These are phyloP conservation scores for Passer domesticus DNA, from an alignment of 2,113 vertebrate species.

Conservation along the genomic window DNA sequence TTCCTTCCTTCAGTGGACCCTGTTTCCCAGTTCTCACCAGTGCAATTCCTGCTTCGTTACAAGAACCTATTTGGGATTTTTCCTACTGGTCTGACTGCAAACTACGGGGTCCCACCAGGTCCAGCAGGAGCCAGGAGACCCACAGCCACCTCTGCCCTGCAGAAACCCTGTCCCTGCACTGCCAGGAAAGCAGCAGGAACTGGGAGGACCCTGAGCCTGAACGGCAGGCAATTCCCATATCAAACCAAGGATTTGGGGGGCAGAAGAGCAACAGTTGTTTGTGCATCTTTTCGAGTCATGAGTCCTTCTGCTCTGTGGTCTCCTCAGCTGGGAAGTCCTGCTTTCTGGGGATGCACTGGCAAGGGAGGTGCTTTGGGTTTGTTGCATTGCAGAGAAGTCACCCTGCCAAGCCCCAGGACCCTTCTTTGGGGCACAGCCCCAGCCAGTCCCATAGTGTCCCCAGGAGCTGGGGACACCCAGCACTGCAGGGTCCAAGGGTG, in stretches of 20 bases:
- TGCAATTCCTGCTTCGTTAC: not conserved
- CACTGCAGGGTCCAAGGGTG: fast-evolving
- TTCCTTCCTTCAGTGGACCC: not conserved
- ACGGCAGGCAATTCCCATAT: fast-evolving
- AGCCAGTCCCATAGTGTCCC: not conserved
- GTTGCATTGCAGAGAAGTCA: not conserved
- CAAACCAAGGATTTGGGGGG: not conserved
- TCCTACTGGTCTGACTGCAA: not conserved
- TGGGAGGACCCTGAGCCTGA: not conserved
- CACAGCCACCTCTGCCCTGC: fast-evolving
- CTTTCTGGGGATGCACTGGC: not conserved
- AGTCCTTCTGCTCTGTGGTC: not conserved
- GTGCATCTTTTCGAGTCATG: fast-evolving
- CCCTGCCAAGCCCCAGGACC: not conserved
- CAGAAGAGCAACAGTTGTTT: not conserved
- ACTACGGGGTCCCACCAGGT: fast-evolving
- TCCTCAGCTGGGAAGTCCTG: not conserved
- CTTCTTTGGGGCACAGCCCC: not conserved
- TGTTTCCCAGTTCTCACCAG: not conserved
- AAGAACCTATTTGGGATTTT: not conserved
- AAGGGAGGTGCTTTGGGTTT: not conserved
- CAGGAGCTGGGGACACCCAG: not conserved
- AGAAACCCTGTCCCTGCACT: not conserved
- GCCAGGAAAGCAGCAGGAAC: fast-evolving
- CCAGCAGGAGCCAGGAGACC: not conserved